Evolutionary conservation across 2,888 invertebrate genomes (phyloP), one percentile per base, ranked within the genome.

Genomic region (Muschampia staudingeri): DNA sequence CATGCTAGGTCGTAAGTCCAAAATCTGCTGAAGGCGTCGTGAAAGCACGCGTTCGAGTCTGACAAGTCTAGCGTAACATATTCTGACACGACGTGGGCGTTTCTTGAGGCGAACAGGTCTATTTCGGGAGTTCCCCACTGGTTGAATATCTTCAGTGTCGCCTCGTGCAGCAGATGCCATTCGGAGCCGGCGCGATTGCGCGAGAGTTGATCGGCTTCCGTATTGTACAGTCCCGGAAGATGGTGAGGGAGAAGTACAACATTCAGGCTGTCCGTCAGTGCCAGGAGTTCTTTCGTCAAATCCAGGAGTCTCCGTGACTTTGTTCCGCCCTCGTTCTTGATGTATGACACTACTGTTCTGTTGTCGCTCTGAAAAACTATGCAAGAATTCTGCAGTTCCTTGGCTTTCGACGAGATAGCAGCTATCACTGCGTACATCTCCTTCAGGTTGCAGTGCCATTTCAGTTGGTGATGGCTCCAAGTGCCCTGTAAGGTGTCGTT

Each of bases 281-380:
- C 8, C n/a, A 52, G n/a, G n/a, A 52, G 52, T 7, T 19, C n/a
- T 7, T n/a, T n/a, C 8, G 89, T 88, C 37, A 82, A 25, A 1
- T 82, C 52, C 14, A 88, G 77, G 0, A 88, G 82, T 3, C 12
- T 44, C 1, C 9, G 30, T 0, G 88, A 89, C 40, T 73, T 81
- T 8, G 87, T 89, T 56, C 89, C 88, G 1, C 88, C 89, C 79
- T 88, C 87, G 48, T 88, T 88, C 12, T 77, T 84, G 69, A 89
- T 83, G 71, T 87, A 89, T 0, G 88, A 76, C 6, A 89, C 81
- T 1, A 88, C 87, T 0, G 89, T 88, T 40, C 56, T 79, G 81
- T 87, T 89, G 88, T 89, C 88, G 65, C 82, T 85, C 72, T 89
- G 88, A 16, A 88, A n/a, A 0, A 88, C 67, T 1, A 87, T 40